Percentiles rank a stretch among this genome's conserved stretches.
Conservation (phyloP, 1,140 invertebrate species). For the Lepidurus packardi region DNA sequence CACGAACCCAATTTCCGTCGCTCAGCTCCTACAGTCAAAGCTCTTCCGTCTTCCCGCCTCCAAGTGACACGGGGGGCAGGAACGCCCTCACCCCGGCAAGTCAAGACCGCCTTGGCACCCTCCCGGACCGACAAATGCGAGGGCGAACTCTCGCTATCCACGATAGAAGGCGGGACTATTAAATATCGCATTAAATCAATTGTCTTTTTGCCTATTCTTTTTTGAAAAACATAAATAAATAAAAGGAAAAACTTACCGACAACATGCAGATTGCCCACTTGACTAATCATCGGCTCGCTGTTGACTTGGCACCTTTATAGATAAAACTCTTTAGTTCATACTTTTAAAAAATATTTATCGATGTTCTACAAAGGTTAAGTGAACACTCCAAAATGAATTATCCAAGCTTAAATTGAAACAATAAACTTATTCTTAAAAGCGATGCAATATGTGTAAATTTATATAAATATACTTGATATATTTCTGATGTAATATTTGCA, state of each 20-base stretch:
- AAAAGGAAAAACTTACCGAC: slow-evolving; percentile 65
- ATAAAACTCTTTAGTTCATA: neutral
- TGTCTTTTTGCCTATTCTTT: slow-evolving; percentile 19
- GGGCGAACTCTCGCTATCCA: slow-evolving; percentile 74
- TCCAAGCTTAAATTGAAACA: too few species aligned
- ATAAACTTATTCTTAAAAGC: too few species aligned
- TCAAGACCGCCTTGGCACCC: slow-evolving; percentile 79
- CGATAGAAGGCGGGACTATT: slow-evolving; percentile 82
- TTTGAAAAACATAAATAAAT: neutral
- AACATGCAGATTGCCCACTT: slow-evolving; percentile 87
- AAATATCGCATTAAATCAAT: slow-evolving; percentile 35
- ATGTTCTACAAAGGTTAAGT: neutral
- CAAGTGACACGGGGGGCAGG: slow-evolving; percentile 33
- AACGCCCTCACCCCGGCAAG: slow-evolving; percentile 42
- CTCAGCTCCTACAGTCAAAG: slow-evolving; percentile 49
- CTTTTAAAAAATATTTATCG: neutral
- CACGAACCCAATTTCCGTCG: slow-evolving; percentile 25
- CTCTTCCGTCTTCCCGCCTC: slow-evolving; percentile 47
- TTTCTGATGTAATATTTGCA: too few species aligned
- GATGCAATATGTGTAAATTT: too few species aligned
- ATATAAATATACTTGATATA: too few species aligned
- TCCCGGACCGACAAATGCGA: slow-evolving; percentile 81
- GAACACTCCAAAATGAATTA: too few species aligned
- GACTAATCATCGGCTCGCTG: slow-evolving; percentile 90
- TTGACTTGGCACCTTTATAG: slow-evolving; percentile 64